Evolutionary conservation across 1,140 invertebrate genomes (phyloP), one percentile per base, ranked within the genome.

Genomic region (Epicauta chinensis): DNA sequence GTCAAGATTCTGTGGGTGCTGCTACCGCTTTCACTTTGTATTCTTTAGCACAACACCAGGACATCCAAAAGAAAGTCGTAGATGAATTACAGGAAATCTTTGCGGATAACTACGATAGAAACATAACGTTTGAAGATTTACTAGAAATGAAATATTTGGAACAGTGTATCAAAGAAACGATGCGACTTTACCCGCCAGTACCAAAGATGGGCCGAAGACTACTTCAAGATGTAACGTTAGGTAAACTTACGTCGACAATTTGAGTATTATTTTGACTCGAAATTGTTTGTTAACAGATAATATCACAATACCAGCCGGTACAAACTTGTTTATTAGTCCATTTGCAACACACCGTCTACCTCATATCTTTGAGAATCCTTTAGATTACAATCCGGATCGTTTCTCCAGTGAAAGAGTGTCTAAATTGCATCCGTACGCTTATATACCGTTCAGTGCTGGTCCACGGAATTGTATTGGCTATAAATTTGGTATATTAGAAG

Each of bases 1-100:
- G 86, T 1, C 87, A 89, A 67, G 86, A 89, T 59, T 88, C 87
- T 0, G 85, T 86, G 4, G 79, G 80, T 1, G 74, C 80, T 0
- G 79, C 73, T 0, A 66, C 80, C 1, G 76, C 78, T 11, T 82
- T 82, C 61, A 75, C 74, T 2, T 61, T 86, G 0, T 81, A 80
- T 48, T 66, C 76, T 16, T 57, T 86, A 0, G 81, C 81, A 0
- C 73, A 74, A 55, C 71, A 86, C 63, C 74, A 73, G 0, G 75
- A 82, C 5, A 74, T 76, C 40, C 86, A 88, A 64, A 60, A 75
- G 38, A 77, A 75, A 66, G 71, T 84, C 34, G 64, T 76, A 16
- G 64, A 76, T 16, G 84, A 88, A 64, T 46, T 63, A 13, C 40
- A 48, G 9, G 13, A 39, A 4, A 47, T 61, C 17, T 43, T 51